Evolutionary conservation across 1,140 invertebrate genomes (phyloP).

Genomic region (Pseudomyrmex cubaensis): DNA sequence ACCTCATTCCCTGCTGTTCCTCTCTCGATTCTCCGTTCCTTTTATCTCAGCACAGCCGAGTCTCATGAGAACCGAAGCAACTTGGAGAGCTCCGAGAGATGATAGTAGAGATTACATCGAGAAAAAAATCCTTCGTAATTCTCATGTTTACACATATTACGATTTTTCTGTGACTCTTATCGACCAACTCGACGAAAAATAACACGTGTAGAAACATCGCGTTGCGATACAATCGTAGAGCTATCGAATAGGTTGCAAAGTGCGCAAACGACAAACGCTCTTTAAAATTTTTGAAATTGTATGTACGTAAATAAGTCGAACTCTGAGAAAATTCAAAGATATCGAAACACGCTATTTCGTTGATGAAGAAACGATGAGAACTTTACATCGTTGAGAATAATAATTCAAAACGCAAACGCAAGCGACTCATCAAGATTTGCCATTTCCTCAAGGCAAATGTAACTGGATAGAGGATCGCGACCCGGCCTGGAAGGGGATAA

Average conservation of each 20-base stretch:
- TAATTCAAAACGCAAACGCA: neutral
- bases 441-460: neutral
- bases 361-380: neutral
- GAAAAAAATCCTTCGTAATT: conserved; percentile 49
- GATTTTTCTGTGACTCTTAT: neutral
- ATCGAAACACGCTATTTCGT: neutral
- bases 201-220: no score
- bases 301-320: no score
- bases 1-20: conserved; percentile 49
- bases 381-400: neutral
- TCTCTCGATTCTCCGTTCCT: conserved; percentile 57
- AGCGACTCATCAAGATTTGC: neutral
- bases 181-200: no score
- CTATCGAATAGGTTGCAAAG: no score
- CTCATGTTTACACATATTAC: neutral
- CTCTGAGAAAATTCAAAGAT: neutral
- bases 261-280: no score
- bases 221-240: no score
- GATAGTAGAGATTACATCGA: conserved; percentile 63
- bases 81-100: conserved; percentile 69
- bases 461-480: neutral
- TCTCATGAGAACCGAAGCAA: conserved; percentile 78
- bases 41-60: conserved; percentile 48
- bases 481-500: neutral
- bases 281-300: no score